phyloP scores from a whole-genome alignment of 2,113 vertebrate species.

The Lanius ludovicianus region DNA sequence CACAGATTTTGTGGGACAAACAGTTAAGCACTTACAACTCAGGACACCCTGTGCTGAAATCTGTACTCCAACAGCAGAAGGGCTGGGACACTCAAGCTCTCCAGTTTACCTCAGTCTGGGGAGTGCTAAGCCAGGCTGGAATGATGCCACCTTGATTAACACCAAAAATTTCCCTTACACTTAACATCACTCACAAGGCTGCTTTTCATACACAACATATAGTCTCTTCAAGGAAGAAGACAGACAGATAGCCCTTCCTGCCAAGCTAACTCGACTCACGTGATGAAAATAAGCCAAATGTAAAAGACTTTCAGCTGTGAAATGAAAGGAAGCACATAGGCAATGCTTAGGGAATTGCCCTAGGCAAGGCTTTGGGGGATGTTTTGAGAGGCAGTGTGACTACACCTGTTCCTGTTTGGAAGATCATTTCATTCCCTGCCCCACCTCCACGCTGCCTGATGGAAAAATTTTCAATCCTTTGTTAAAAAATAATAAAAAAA shows the following conservation, averaged over 20 bases:
- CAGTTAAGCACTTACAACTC: neutral
- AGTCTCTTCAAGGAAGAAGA: neutral
- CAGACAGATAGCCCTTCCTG: neutral
- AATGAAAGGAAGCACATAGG: neutral
- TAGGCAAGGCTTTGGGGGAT: neutral
- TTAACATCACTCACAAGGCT: neutral
- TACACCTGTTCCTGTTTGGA: neutral
- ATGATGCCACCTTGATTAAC: neutral
- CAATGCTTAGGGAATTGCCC: neutral
- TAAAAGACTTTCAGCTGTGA: neutral
- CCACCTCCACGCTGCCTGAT: fast-evolving
- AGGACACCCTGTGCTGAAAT: neutral
- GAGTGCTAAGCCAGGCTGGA: neutral
- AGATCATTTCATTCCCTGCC: neutral
- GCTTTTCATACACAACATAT: neutral
- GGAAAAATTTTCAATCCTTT: neutral
- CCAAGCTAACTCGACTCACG: neutral
- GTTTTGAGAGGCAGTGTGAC: neutral
- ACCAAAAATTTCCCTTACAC: neutral
- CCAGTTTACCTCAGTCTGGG: neutral
- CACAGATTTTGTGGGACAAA: neutral
- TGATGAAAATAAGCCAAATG: neutral
- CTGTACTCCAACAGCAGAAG: neutral
- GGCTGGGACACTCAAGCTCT: neutral
- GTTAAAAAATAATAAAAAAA: neutral